Percentiles rank a stretch among this genome's conserved stretches.
Conservation (phyloP, 2,113 vertebrate species). For the Philantomba maxwellii region DNA sequence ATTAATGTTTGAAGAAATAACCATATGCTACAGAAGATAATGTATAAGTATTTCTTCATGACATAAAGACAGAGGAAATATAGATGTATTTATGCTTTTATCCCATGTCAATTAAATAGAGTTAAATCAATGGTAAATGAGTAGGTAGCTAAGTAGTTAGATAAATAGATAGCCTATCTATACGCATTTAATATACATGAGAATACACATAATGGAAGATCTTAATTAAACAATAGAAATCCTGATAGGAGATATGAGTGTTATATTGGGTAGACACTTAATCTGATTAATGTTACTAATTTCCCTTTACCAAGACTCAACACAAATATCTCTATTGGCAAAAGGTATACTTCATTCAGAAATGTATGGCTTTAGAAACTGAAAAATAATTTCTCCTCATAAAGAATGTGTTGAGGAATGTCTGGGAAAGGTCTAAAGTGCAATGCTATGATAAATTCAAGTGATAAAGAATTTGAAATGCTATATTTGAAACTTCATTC, state of each 20-base stretch:
- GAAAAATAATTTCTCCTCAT: neutral
- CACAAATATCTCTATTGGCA: neutral
- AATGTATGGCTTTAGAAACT: neutral
- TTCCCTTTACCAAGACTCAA: neutral
- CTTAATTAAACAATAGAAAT: neutral
- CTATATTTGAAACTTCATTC: neutral
- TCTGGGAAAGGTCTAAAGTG: neutral
- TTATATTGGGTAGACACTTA: neutral
- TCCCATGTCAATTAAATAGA: neutral
- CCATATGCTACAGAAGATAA: neutral
- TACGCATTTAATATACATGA: neutral
- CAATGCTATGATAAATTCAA: neutral
- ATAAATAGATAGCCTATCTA: neutral
- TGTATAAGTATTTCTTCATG: neutral
- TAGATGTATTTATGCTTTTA: neutral
- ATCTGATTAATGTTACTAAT: neutral
- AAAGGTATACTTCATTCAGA: neutral
- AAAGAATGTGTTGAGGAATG: neutral
- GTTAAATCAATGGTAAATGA: neutral
- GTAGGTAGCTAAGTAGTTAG: neutral
- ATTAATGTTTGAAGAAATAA: neutral
- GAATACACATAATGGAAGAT: neutral
- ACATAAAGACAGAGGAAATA: neutral
- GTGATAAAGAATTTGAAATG: neutral
- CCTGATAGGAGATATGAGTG: neutral